Percentiles rank a stretch among this genome's conserved stretches.
Evolutionary conservation across 2,797 vertebrate species (phyloP).

Genomic region (Phylloscopus collybita): DNA sequence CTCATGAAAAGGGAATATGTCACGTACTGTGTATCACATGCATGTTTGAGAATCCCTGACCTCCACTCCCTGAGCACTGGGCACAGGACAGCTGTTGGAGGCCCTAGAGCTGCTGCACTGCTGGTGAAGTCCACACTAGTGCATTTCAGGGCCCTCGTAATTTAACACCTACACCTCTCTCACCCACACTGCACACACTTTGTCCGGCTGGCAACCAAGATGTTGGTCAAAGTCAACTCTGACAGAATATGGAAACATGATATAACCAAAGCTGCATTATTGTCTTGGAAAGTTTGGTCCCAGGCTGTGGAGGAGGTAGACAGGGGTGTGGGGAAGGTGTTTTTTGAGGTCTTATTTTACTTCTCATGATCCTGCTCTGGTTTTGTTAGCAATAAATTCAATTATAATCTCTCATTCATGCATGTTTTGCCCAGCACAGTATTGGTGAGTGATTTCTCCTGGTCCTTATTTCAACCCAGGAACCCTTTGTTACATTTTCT

Average conservation of each 20-base stretch:
- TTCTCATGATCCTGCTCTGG: neutral
- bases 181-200: neutral
- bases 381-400: neutral
- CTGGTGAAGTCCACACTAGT: neutral
- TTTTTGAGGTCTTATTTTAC: neutral
- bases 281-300: neutral
- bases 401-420: neutral
- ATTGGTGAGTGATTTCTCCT: neutral
- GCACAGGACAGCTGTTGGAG: neutral
- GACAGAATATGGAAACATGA: neutral
- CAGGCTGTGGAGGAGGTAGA: neutral
- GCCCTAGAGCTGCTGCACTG: neutral
- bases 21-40: neutral
- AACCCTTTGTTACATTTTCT: fast-evolving
- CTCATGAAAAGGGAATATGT: neutral
- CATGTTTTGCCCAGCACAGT: neutral
- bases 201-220: neutral
- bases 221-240: neutral
- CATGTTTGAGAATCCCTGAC: neutral
- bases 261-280: neutral
- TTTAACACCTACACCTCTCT: neutral
- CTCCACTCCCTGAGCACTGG: neutral
- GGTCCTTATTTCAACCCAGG: neutral
- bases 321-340: neutral
- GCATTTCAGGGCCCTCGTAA: neutral